Base-by-base conservation (phyloP, 2,888 invertebrate genomes). In the Parochlus steinenii region DNA sequence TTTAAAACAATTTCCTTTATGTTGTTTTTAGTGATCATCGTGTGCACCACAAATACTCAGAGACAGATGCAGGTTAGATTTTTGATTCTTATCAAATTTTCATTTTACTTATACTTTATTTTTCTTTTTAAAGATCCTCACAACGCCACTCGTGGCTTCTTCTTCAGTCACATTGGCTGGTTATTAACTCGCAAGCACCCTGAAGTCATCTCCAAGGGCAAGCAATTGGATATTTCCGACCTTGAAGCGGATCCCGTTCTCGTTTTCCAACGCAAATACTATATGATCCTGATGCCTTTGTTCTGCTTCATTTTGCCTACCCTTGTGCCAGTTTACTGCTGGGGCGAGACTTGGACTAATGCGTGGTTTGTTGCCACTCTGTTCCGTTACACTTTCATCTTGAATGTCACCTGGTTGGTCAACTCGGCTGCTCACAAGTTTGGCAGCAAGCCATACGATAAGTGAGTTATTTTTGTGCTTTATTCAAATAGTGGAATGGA, bases 121-220 rank as follows among this genome's bases (percentile, higher is more conserved):
- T 90, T 56, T 90, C 76, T 62, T 82, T 81, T 14, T 90, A 92
- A 55, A 92, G 90, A 92, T 61, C 90, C 90, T 0, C 89, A 92
- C 55, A 89, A 90, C 53, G 85, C 89, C 3, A 82, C 71, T 3
- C 58, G 90, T 17, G 95, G 95, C 7, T 90, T 95, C 64, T 93
- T 93, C 69, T 95, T 93, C 62, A 74, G 92, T 1, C 95, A 95
- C 57, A 69, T 93, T 47, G 95, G 95, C 39, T 95, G 95, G 95
- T 65, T 95, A 41, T 60, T 93, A 37, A 78, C 79, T 48, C 71
- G 75, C 46, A 93, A 95, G 55, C 93, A 93, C 53, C 86, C 86
- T 0, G 81, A 86, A 43, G 82, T 95, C 24, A 81, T 72, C 52
- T 67, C 62, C 41, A 90, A 89, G 56, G 92, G 92, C 49, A 77